phyloP scores from a whole-genome alignment of 2,888 invertebrate genomes.

The Agonopterix heracliana region DNA sequence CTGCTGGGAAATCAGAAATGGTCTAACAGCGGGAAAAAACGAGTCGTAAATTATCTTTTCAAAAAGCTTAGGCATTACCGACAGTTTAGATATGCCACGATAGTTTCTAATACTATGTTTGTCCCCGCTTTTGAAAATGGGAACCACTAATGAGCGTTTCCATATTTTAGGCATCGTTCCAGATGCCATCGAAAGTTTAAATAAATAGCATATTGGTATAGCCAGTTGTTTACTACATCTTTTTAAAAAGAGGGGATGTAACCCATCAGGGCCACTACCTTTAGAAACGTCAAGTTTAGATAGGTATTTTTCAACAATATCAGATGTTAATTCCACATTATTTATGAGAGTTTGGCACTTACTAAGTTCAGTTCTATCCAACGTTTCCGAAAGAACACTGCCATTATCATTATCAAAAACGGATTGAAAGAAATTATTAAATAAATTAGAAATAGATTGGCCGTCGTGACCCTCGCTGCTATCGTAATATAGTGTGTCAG shows the following conservation, averaged over 20 bases:
- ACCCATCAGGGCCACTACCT: constrained; percentile 2
- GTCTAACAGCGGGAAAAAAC: constrained; percentile 1
- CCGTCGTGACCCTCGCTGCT: neutral
- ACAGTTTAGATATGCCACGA: constrained; percentile 9
- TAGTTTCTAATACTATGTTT: constrained; percentile 7
- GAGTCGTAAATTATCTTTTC: constrained; percentile 7
- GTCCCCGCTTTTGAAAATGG: too few species aligned
- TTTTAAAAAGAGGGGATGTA: neutral
- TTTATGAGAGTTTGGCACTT: neutral
- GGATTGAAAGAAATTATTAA: neutral
- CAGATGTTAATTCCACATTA: neutral
- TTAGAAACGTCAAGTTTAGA: neutral
- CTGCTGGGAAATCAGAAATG: neutral
- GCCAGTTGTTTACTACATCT: neutral
- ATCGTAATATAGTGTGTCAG: neutral
- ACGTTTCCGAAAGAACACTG: too few species aligned
- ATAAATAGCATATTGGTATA: neutral
- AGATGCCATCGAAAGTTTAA: neutral
- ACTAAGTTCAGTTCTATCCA: too few species aligned
- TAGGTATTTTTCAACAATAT: constrained; percentile 2
- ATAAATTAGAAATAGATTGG: neutral
- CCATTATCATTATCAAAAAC: neutral
- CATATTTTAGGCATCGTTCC: constrained; percentile 3
- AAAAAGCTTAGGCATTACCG: constrained; percentile 7
- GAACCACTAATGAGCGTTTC: constrained; percentile 8